These are phyloP conservation scores for Anniella stebbinsi DNA, from an alignment of 2,797 vertebrate species.

Conservation along the genomic window DNA sequence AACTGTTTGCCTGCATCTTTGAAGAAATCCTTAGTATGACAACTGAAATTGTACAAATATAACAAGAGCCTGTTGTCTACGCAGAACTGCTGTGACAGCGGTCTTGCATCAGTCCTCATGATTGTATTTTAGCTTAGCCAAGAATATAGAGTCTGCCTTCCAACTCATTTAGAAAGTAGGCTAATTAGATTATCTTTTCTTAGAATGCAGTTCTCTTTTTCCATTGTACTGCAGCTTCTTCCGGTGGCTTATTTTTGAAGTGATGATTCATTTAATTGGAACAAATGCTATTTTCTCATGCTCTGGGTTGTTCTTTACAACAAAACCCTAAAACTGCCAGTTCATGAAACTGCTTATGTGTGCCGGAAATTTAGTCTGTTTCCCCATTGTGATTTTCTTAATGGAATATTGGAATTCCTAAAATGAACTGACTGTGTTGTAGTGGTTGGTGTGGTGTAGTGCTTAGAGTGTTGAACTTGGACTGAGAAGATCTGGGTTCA, in stretches of 20 bases:
- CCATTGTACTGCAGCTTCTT: slow-evolving; percentile 17
- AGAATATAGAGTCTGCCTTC: background rate
- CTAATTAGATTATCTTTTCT: slow-evolving; percentile 16
- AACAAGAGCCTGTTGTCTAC: background rate
- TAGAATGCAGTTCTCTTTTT: background rate
- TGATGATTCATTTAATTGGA: slow-evolving; percentile 25
- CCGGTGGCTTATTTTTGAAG: slow-evolving; percentile 38
- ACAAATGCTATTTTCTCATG: background rate
- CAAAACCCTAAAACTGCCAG: slow-evolving; percentile 35
- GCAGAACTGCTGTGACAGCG: background rate
- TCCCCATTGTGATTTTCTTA: slow-evolving; percentile 16
- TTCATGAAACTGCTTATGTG: background rate
- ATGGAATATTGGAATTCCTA: slow-evolving; percentile 35
- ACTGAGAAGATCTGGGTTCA: no score
- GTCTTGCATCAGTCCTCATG: background rate
- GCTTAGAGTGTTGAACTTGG: no score
- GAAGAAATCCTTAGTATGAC: background rate
- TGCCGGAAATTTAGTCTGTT: slow-evolving; percentile 33
- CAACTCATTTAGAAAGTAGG: background rate
- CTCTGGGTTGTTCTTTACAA: slow-evolving; percentile 48
- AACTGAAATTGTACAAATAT: background rate
- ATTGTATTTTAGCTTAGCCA: background rate
- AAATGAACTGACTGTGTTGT: background rate
- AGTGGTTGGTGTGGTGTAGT: no score
- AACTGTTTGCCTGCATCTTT: background rate